phyloP scores from a whole-genome alignment of 2,113 vertebrate species.

The Scartelaos histophorus region DNA sequence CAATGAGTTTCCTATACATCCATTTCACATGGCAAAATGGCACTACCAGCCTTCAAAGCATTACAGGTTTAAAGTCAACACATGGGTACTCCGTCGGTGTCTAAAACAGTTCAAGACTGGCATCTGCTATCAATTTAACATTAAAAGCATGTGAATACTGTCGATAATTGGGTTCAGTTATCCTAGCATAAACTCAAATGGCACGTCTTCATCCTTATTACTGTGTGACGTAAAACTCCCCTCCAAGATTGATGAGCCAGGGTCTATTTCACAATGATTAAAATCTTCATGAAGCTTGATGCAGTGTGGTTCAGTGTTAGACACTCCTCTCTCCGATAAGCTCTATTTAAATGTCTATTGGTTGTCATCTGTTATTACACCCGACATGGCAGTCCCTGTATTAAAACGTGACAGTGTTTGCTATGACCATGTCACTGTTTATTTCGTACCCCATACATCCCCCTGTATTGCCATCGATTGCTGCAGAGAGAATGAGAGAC shows the following conservation, averaged over 20 bases:
- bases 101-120: background rate
- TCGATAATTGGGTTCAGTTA: constrained; percentile 1
- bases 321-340: constrained; percentile 47
- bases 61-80: background rate
- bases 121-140: background rate
- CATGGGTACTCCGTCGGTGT: background rate
- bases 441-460: constrained; percentile 67
- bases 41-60: background rate
- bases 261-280: constrained; percentile 61
- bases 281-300: constrained; percentile 40
- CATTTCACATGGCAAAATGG: background rate
- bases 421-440: constrained; percentile 55
- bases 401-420: constrained; percentile 40
- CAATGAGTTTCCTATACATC: background rate
- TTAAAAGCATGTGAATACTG: background rate
- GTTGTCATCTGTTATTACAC: constrained; percentile 69
- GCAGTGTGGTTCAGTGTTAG: constrained; percentile 30
- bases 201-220: constrained; percentile 45
- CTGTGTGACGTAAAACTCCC: constrained; percentile 43
- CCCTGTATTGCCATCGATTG: constrained; percentile 60
- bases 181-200: constrained; percentile 36
- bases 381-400: constrained; percentile 31
- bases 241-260: constrained; percentile 59
- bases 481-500: constrained; percentile 41
- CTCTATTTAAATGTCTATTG: constrained; percentile 32